Evolutionary conservation across 2,113 vertebrate genomes (phyloP).

Genomic region (Labeo catla): DNA sequence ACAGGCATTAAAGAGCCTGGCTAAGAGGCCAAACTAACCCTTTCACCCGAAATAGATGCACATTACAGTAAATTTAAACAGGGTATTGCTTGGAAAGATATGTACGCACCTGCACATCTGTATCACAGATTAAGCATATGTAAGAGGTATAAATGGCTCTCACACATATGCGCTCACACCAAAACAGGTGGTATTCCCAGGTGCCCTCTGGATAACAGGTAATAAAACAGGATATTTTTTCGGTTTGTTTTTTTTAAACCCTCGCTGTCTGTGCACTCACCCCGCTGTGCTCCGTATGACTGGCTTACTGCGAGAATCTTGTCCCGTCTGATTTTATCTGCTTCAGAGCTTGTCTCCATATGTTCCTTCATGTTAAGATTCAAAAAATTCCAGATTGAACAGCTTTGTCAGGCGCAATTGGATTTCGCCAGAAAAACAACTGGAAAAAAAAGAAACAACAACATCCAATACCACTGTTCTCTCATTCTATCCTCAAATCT

Average conservation of each 20-base stretch:
- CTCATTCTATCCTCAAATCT: constrained; percentile 65
- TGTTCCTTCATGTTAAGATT: constrained; percentile 64
- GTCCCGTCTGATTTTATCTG: constrained; percentile 62
- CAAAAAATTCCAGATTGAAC: constrained; percentile 67
- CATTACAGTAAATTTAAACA: constrained; percentile 83
- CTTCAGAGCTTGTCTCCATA: constrained; percentile 71
- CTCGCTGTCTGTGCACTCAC: constrained; percentile 10
- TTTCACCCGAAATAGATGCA: constrained; percentile 46
- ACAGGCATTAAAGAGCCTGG: neutral
- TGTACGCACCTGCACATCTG: constrained; percentile 49
- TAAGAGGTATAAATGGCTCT: constrained; percentile 27
- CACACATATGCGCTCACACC: neutral
- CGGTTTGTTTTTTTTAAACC: neutral
- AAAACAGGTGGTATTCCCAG: constrained; percentile 33
- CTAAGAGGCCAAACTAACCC: constrained; percentile 33
- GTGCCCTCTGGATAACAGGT: constrained; percentile 16
- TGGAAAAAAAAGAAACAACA: constrained; percentile 31
- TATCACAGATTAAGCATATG: constrained; percentile 33
- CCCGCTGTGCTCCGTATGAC: constrained; percentile 39
- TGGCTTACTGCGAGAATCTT: constrained; percentile 49
- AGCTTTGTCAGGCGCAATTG: constrained; percentile 71
- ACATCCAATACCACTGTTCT: constrained; percentile 49
- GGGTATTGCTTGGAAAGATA: constrained; percentile 57
- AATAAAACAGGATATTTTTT: constrained; percentile 15
- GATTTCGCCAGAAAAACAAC: constrained; percentile 55